Evolutionary conservation across 37 sponge, comb jelly and placozoan genomes (phyloP).

Genomic region (Lycopodina hypogea): DNA sequence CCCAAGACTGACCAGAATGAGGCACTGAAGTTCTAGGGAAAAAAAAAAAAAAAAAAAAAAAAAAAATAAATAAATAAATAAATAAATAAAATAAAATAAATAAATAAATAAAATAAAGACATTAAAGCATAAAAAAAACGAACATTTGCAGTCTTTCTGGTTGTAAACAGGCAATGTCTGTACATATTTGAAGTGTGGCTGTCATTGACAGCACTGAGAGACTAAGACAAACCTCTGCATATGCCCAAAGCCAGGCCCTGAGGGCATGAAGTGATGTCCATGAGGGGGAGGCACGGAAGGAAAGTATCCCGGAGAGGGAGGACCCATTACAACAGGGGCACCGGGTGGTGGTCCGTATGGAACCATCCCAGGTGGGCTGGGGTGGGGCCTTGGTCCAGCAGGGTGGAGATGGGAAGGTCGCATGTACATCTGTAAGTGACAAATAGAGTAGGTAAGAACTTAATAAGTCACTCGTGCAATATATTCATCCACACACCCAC

Average conservation of each 20-base stretch:
- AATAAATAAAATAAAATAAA: too few species aligned
- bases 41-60: background rate
- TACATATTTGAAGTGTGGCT: too few species aligned
- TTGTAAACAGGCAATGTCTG: too few species aligned
- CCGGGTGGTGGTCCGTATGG: background rate
- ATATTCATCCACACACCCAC: too few species aligned
- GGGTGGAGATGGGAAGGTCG: background rate
- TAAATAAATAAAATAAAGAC: too few species aligned
- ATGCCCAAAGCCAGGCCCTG: background rate
- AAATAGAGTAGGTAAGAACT: background rate
- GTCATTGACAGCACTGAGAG: too few species aligned
- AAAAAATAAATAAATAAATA: too few species aligned
- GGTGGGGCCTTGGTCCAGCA: background rate
- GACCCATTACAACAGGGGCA: background rate
- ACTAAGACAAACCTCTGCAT: background rate
- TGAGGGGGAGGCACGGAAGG: background rate
- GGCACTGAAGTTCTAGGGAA: background rate
- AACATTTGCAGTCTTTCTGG: too few species aligned
- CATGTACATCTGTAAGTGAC: slow-evolving; percentile 9
- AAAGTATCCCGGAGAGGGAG: slow-evolving; percentile 4
- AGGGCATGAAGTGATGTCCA: background rate
- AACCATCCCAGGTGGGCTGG: slow-evolving; percentile 14
- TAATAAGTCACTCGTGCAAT: background rate
- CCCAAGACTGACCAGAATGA: slow-evolving; percentile 2
- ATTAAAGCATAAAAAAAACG: too few species aligned